Evolutionary conservation across 2,888 invertebrate genomes (phyloP).

Genomic region (Acrobasis repandana): DNA sequence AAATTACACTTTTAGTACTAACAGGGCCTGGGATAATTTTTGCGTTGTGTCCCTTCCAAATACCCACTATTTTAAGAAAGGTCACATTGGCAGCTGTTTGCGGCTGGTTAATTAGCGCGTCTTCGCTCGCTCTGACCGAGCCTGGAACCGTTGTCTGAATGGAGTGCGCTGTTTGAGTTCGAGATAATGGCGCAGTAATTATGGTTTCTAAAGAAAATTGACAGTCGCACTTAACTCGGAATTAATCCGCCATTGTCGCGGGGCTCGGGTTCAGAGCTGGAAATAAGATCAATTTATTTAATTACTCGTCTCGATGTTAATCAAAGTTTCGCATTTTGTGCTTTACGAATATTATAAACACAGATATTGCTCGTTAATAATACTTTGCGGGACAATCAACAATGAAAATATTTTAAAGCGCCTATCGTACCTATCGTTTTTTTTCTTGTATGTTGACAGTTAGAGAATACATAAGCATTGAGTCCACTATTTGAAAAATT

Average conservation of each 20-base stretch:
- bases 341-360: background rate
- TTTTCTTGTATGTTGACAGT: too few relatives aligned
- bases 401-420: too few relatives aligned
- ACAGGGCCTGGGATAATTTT: too few relatives aligned
- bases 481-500: too few relatives aligned
- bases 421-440: too few relatives aligned
- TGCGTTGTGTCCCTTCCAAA: too few relatives aligned
- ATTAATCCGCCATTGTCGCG: background rate
- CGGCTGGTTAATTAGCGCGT: background rate
- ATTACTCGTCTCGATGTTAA: background rate
- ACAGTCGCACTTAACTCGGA: conserved; percentile 7
- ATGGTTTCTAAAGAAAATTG: conserved; percentile 1
- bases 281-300: conserved; percentile 1
- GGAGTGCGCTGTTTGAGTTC: conserved; percentile 5
- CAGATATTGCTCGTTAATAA: background rate
- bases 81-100: background rate
- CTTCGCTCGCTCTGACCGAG: background rate
- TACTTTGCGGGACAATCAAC: too few relatives aligned
- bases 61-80: background rate
- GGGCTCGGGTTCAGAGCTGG: background rate
- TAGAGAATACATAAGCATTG: too few relatives aligned
- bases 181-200: conserved; percentile 2
- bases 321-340: background rate
- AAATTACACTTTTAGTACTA: too few relatives aligned
- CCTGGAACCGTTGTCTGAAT: background rate